Percentiles rank a stretch among this genome's conserved stretches.
Evolutionary conservation across 2,113 vertebrate species (phyloP).

Genomic region (Marcusenius ussheri): DNA sequence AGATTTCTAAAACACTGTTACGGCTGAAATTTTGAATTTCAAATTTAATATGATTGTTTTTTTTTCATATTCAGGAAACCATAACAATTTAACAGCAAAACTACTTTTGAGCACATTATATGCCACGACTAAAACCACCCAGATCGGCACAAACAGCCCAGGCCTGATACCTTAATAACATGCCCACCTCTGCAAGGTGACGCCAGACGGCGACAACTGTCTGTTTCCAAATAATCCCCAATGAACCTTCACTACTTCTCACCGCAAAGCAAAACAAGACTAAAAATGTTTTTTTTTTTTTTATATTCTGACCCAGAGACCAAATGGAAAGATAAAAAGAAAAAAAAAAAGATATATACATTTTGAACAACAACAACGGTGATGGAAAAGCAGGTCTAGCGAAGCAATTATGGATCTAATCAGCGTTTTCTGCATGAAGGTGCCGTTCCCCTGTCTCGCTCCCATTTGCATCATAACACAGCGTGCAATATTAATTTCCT

Average conservation of each 20-base stretch:
- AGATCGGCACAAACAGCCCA: background rate
- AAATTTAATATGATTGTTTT: background rate
- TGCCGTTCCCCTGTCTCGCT: slow-evolving; percentile 57
- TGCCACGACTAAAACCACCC: background rate
- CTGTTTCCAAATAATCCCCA: slow-evolving; percentile 28
- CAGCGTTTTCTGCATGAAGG: slow-evolving; percentile 64
- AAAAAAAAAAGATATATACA: slow-evolving; percentile 53
- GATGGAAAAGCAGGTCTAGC: slow-evolving; percentile 40
- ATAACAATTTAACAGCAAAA: background rate
- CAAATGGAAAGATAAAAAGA: slow-evolving; percentile 43
- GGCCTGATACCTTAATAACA: background rate
- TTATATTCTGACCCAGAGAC: slow-evolving; percentile 27
- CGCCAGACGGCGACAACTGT: background rate
- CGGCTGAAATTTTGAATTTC: background rate
- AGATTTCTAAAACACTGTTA: background rate
- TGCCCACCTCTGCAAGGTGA: background rate
- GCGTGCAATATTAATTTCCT: slow-evolving; percentile 72
- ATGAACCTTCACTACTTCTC: background rate
- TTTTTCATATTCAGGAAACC: background rate
- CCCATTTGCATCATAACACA: slow-evolving; percentile 72
- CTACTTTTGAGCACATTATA: background rate
- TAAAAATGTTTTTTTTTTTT: slow-evolving; percentile 27
- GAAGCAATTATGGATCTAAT: slow-evolving; percentile 71
- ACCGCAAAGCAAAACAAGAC: slow-evolving; percentile 25
- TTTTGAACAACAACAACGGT: slow-evolving; percentile 38